These are phyloP conservation scores for zebrafish (Danio rerio) DNA, from an alignment of 2,113 vertebrate genomes.

Conservation along the genomic window DNA sequence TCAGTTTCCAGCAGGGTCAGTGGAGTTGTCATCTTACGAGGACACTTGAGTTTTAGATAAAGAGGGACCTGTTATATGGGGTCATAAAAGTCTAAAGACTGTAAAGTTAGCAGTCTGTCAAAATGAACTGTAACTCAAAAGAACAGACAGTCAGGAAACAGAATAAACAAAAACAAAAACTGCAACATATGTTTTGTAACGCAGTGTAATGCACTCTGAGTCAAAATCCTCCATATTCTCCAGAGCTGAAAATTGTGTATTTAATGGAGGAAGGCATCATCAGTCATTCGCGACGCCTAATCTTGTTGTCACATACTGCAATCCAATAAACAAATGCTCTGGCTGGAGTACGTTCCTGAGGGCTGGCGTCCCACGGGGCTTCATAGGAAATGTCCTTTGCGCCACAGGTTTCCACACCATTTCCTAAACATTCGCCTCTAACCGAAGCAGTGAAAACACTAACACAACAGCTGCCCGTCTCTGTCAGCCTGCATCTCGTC, in stretches of 20 bases:
- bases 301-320: conserved; percentile 63
- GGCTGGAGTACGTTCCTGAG: conserved; percentile 10
- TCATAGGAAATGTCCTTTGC: not conserved
- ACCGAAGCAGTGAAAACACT: conserved; percentile 9
- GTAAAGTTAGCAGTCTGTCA: conserved; percentile 16
- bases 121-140: not conserved
- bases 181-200: not conserved
- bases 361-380: conserved; percentile 19
- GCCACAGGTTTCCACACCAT: conserved; percentile 47
- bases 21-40: not conserved
- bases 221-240: conserved; percentile 51
- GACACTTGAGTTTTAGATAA: conserved; percentile 9
- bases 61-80: conserved; percentile 7
- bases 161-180: not conserved
- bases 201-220: conserved; percentile 9
- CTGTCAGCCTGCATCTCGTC: conserved; percentile 49
- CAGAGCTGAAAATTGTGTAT: conserved; percentile 61
- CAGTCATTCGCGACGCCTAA: conserved; percentile 79
- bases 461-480: conserved; percentile 39
- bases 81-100: conserved; percentile 24
- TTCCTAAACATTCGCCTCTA: conserved; percentile 38
- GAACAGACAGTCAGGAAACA: not conserved
- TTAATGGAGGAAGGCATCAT: conserved; percentile 76
- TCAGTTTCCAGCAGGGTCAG: not conserved
- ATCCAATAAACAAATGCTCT: conserved; percentile 64